Conservation (phyloP, 2,888 invertebrate species). For the Chorisops tibialis region DNA sequence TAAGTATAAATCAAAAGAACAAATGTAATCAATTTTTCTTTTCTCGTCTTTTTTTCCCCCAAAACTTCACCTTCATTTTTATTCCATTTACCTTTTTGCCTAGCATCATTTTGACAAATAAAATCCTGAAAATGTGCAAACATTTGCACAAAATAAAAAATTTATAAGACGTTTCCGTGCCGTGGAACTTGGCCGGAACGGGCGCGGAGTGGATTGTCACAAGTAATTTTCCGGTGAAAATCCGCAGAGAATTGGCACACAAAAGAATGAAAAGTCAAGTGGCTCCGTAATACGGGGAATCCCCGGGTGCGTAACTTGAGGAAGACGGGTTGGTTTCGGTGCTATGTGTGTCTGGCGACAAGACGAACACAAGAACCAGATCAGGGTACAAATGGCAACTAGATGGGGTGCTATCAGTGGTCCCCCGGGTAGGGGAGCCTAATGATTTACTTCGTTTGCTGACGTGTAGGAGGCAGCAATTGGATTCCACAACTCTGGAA, state of each 20-base stretch:
- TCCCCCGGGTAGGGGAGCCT: constrained; percentile 17
- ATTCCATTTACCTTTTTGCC: background rate
- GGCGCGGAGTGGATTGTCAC: constrained; percentile 3
- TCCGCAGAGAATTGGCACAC: constrained; percentile 2
- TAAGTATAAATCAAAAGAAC: too few species aligned
- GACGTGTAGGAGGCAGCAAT: constrained; percentile 16
- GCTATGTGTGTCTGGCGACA: too few species aligned
- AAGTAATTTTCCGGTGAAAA: constrained; percentile 11
- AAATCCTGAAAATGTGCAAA: constrained; percentile 15
- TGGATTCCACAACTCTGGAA: background rate
- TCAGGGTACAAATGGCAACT: constrained; percentile 9
- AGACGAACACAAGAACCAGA: too few species aligned
- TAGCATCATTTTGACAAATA: constrained; percentile 8
- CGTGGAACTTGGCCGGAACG: background rate
- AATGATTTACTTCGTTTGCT: constrained; percentile 17
- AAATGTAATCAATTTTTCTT: too few species aligned
- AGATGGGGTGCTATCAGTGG: constrained; percentile 6
- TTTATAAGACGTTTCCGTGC: constrained; percentile 2
- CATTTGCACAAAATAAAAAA: constrained; percentile 21
- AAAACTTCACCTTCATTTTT: background rate
- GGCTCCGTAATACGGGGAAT: constrained; percentile 10
- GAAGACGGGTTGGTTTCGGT: constrained; percentile 1
- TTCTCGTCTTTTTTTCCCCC: too few species aligned
- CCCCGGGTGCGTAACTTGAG: background rate
- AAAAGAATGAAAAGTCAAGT: constrained; percentile 21